Base-by-base conservation (phyloP, 2,797 vertebrate genomes). In the Sciurus vulgaris region DNA sequence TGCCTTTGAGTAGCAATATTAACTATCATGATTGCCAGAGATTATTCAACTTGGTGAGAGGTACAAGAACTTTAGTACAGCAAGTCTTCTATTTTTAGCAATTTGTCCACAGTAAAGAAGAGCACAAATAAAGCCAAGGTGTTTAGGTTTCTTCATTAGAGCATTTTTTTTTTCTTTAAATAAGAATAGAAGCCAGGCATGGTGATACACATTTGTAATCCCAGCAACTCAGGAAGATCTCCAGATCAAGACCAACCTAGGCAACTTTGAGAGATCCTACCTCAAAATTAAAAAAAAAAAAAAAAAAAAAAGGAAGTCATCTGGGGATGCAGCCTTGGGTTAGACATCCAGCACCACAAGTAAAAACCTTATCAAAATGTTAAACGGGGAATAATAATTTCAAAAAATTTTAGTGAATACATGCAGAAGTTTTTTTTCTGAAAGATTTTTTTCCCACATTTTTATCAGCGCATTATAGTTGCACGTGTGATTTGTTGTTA, bases 51-150 rank as follows among this genome's bases (percentile, higher is more conserved):
- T 47, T 35, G 30, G 10, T 26, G 24, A 94, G 77, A 67, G 6
- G 3, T 24, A n/a, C 51, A 47, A 0, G 67, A 44, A 63, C 11
- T 51, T 73, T 0, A 1, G 22, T 4, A 14, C 0, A 35, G 22
- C 2, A 70, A 6, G n/a, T 44, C 7, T 26, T 70, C 81, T 86
- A 15, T 9, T 24, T 85, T 14, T 20, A 78, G 8, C n/a, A 44
- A 14, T 90, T 63, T 83, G 69, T 69, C 72, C 47, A 51, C 14
- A 63, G 14, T 14, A 84, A 72, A 44, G 38, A 86, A 76, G 4
- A 8, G 11, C 10, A 74, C 26, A 72, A 38, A n/a, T 49, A 56
- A 70, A 77, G 41, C 28, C 49, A 70, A 67, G 0, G 5, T 26
- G 0, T 38, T 35, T 78, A 73, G 44, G 7, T 89, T 65, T 72